These are phyloP conservation scores for Grallaria varia DNA, from an alignment of 2,113 vertebrate genomes.

Conservation along the genomic window DNA sequence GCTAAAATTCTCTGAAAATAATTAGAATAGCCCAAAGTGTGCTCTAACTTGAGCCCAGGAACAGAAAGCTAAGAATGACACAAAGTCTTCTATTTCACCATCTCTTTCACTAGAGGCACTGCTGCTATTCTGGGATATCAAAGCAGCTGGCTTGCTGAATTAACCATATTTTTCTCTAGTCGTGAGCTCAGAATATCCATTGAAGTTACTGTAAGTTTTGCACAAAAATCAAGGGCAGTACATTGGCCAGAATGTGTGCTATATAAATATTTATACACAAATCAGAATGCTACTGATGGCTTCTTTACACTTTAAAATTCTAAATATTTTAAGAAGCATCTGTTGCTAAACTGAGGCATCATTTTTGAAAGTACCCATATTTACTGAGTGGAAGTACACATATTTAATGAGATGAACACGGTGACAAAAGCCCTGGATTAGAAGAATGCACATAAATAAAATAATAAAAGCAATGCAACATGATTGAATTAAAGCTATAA, in stretches of 20 bases:
- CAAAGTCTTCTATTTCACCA: not conserved
- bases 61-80: slow-evolving; percentile 22
- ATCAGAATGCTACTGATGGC: slow-evolving; percentile 70
- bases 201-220: slow-evolving; percentile 60
- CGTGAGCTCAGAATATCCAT: slow-evolving; percentile 41
- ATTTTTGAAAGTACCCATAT: slow-evolving; percentile 65
- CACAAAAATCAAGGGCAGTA: slow-evolving; percentile 63
- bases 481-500: not conserved
- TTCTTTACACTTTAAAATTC: slow-evolving; percentile 71
- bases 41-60: not conserved
- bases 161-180: slow-evolving; percentile 61
- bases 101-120: slow-evolving; percentile 33
- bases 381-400: slow-evolving; percentile 57
- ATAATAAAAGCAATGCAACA: not conserved
- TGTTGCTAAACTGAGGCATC: slow-evolving; percentile 67
- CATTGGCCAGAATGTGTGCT: slow-evolving; percentile 70
- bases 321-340: slow-evolving; percentile 75
- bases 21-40: not conserved
- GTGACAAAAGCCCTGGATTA: slow-evolving; percentile 50
- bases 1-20: not conserved
- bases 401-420: slow-evolving; percentile 64
- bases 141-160: slow-evolving; percentile 54
- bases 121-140: slow-evolving; percentile 50
- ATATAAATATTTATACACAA: slow-evolving; percentile 74
- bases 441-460: slow-evolving; percentile 47